Conservation (phyloP, 2,888 invertebrate genomes). For the Phymatocera aterrima region DNA sequence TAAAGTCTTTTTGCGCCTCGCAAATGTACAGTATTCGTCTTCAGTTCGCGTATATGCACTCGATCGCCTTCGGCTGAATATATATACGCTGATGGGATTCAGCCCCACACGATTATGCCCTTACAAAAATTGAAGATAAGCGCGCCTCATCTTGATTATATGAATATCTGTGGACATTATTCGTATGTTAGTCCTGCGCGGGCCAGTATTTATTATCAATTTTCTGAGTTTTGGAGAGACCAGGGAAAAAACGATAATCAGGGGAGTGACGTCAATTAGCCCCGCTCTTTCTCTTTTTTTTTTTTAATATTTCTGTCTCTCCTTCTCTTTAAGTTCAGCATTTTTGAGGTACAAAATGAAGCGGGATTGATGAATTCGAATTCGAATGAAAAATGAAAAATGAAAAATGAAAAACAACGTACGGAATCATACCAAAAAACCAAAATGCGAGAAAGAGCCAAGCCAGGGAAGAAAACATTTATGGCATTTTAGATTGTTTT, state of each 20-base stretch:
- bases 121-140: too few relatives aligned
- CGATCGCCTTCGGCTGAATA: too few relatives aligned
- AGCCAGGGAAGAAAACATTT: neutral
- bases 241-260: neutral
- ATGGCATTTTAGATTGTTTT: neutral
- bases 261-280: neutral
- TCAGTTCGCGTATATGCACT: too few relatives aligned
- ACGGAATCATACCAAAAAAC: neutral
- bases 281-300: slow-evolving; percentile 1
- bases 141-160: too few relatives aligned
- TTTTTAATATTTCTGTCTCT: slow-evolving; percentile 8
- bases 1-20: too few relatives aligned
- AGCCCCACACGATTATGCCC: too few relatives aligned
- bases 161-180: too few relatives aligned
- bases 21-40: too few relatives aligned
- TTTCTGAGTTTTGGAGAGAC: neutral
- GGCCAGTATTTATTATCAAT: too few relatives aligned
- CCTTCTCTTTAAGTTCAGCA: neutral
- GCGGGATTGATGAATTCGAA: neutral
- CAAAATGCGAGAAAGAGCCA: neutral
- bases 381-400: neutral
- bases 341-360: neutral
- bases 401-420: neutral
- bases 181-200: too few relatives aligned
- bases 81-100: too few relatives aligned